Evolutionary conservation across 1,140 invertebrate species (phyloP), one percentile per base, ranked within the genome.

Genomic region (Melitaea cinxia): DNA sequence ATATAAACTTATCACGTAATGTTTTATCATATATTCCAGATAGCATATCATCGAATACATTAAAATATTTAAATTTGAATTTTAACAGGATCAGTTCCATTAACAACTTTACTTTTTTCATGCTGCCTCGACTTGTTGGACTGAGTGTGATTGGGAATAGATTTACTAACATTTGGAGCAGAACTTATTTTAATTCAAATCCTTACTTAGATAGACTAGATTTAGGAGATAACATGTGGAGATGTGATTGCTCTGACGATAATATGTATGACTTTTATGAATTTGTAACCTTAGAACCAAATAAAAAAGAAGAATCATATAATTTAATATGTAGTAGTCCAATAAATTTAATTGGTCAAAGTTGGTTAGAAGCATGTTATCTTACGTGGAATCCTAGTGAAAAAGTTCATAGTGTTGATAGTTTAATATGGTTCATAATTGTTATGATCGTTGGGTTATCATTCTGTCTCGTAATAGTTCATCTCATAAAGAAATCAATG

Each of bases 181-280:
- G 83, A 4, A 80, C 80, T n/a, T 92, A 92, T 69, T 95, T 95
- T 74, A 81, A 85, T 0, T 86, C 89, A n/a, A 94, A 95, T 77
- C 76, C 78, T 49, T 91, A 93, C 59, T 72, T 95, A n/a, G 80
- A 91, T 54, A 84, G 81, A 55, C 76, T 95, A 7, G 85, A 91
- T 77, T 68, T 95, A 39, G 88, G 92, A 9, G 94, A 95, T 55
- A 96, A 96, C 86, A 94, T 94, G 61, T 96, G 95, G 95, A 84
- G 93, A 58, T 95, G 95, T 77, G 93, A 95, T 59, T 95, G 95
- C 66, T 68, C 73, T 4, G 92, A 92, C 67, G 58, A 72, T 0
- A 86, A 93, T 37, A 90, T 95, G 67, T 90, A 92, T 58, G 80
- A 91, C 19, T 93, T 93, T 68, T 95, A 93, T 63, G 85, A 92